Conservation (phyloP, 2,113 vertebrate species). For the Grus americana region DNA sequence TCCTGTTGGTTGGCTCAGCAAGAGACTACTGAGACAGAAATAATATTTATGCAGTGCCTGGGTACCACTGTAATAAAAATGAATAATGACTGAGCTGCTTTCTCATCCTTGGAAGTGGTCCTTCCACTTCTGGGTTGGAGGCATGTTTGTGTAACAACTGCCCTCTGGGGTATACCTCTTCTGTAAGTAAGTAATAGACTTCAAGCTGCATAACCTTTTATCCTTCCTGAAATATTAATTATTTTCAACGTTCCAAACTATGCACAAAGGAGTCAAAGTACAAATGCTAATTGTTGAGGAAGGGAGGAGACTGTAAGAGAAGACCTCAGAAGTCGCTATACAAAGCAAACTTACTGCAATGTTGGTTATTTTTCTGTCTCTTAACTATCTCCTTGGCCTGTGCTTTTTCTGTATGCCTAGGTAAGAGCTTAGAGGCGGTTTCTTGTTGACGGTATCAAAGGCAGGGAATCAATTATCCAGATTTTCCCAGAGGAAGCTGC, state of each 20-base stretch:
- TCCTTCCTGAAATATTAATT: slow-evolving; percentile 43
- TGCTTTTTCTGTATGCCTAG: background rate
- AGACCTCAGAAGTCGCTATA: background rate
- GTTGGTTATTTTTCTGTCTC: background rate
- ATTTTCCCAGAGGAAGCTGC: background rate
- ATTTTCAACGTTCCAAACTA: background rate
- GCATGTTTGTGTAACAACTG: background rate
- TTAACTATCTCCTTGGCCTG: background rate
- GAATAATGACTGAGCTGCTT: slow-evolving; percentile 10
- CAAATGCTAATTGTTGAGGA: background rate
- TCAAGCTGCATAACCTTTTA: slow-evolving; percentile 10
- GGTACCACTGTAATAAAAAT: background rate
- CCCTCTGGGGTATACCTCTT: background rate
- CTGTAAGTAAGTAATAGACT: background rate
- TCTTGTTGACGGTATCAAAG: background rate
- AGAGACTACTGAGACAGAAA: background rate
- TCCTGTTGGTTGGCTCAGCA: slow-evolving; percentile 12
- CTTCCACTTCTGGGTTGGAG: background rate
- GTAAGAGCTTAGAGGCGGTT: background rate
- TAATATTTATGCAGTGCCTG: background rate
- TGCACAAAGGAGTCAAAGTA: background rate
- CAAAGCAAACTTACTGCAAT: background rate
- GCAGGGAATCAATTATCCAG: background rate
- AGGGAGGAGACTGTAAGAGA: background rate
- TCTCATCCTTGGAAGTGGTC: background rate